A percentile compares a stretch with the other conserved stretches of the same genome.
Evolutionary conservation across 2,113 vertebrate species (phyloP).

Genomic region (Lamprotornis superbus): DNA sequence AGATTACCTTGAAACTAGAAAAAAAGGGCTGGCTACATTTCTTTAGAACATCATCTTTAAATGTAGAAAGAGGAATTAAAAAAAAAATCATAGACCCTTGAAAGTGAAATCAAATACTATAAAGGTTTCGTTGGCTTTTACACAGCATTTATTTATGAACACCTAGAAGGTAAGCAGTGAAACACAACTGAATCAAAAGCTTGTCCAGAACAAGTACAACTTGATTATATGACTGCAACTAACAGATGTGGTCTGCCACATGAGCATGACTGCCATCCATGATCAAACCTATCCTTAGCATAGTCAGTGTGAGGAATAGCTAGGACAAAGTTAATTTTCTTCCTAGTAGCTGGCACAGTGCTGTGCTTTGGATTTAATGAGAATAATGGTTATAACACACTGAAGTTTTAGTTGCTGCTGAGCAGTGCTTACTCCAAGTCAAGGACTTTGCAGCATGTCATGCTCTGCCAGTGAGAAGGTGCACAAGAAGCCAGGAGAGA

Average conservation of each 20-base stretch:
- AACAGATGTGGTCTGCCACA: not conserved
- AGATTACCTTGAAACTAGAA: not conserved
- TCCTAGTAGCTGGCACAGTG: not conserved
- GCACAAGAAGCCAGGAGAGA: too few species aligned
- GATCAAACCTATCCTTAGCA: not conserved
- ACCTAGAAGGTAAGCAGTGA: not conserved
- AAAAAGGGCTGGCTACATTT: not conserved
- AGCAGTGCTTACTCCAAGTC: not conserved
- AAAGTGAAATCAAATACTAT: not conserved
- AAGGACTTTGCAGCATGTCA: not conserved
- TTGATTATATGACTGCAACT: not conserved
- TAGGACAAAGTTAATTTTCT: not conserved
- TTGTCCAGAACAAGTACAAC: not conserved
- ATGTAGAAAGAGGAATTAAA: not conserved
- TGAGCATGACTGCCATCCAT: not conserved
- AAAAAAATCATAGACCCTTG: not conserved
- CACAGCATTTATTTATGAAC: not conserved
- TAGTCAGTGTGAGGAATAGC: not conserved
- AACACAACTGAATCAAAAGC: not conserved
- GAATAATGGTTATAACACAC: not conserved
- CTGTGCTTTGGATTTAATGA: not conserved
- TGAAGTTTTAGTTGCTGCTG: not conserved
- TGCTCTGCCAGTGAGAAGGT: not conserved
- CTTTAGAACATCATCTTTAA: not conserved
- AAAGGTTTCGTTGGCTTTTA: not conserved